Percentiles rank a stretch among this genome's conserved stretches.
phyloP scores from a whole-genome alignment of 2,113 vertebrate species.

The Sorex fumeus region DNA sequence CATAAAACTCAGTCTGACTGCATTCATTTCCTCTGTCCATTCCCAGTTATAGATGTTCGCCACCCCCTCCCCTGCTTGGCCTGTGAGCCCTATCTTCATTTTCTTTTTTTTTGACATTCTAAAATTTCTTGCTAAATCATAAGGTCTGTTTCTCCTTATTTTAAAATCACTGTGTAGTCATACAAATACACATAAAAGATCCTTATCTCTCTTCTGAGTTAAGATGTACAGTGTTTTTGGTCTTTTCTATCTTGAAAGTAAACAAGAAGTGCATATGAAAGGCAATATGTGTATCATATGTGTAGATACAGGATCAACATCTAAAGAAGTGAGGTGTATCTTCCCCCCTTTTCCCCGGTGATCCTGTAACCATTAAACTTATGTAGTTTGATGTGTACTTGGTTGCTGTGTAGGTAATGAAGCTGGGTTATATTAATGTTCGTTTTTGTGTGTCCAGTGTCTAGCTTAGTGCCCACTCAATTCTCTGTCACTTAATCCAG shows the following conservation, averaged over 20 bases:
- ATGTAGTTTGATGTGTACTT: background rate
- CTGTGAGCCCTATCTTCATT: too few species aligned
- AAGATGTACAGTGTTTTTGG: background rate
- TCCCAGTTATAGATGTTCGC: too few species aligned
- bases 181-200: background rate
- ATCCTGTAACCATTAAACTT: background rate
- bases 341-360: background rate
- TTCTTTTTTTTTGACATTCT: background rate
- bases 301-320: too few species aligned
- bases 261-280: background rate
- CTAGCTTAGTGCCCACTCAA: constrained; percentile 28
- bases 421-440: background rate
- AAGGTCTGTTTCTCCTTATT: background rate
- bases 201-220: constrained; percentile 24
- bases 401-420: background rate
- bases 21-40: background rate
- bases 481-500: background rate
- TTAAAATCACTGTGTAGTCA: background rate
- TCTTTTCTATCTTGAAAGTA: too few species aligned
- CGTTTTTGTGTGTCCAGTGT: background rate
- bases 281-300: background rate
- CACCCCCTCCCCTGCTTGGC: too few species aligned
- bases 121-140: constrained; percentile 52
- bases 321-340: background rate
- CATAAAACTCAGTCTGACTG: background rate